Percentiles rank a stretch among this genome's conserved stretches.
Conservation (phyloP, 2,113 vertebrate genomes). For the Tragelaphus scriptus region DNA sequence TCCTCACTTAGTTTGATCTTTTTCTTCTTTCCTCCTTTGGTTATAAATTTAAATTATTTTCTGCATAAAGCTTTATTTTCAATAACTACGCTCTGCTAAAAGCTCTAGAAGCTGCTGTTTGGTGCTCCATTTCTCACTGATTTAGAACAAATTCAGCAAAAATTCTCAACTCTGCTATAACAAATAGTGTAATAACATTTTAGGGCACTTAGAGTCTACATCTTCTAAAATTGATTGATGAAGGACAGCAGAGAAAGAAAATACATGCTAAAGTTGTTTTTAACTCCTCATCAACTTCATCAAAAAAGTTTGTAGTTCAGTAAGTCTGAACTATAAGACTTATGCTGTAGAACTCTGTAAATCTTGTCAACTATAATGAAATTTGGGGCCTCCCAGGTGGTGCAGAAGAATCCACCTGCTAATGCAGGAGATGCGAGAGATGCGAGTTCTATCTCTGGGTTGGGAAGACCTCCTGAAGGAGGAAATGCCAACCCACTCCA, state of each 20-base stretch:
- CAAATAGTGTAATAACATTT: not conserved
- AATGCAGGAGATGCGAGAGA: not conserved
- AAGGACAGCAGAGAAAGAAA: not conserved
- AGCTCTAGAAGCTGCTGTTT: not conserved
- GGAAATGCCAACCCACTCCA: not conserved
- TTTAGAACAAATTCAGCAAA: not conserved
- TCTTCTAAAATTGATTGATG: not conserved
- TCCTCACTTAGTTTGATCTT: not conserved
- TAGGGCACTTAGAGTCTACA: not conserved
- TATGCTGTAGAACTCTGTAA: not conserved
- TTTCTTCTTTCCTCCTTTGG: not conserved
- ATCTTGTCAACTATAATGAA: not conserved
- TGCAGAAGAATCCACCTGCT: not conserved
- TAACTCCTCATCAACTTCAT: not conserved
- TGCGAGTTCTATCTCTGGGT: accelerated
- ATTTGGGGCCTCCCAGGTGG: not conserved
- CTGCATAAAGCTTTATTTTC: not conserved
- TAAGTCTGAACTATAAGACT: not conserved
- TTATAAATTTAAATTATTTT: not conserved
- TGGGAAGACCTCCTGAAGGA: not conserved
- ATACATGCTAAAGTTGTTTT: not conserved
- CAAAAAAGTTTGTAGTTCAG: not conserved
- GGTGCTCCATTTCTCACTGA: not conserved
- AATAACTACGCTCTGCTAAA: not conserved
- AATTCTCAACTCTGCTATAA: not conserved